A percentile compares a stretch with the other conserved stretches of the same genome.
These are phyloP conservation scores for Mallotus villosus DNA, from an alignment of 2,797 vertebrate species.

Conservation along the genomic window DNA sequence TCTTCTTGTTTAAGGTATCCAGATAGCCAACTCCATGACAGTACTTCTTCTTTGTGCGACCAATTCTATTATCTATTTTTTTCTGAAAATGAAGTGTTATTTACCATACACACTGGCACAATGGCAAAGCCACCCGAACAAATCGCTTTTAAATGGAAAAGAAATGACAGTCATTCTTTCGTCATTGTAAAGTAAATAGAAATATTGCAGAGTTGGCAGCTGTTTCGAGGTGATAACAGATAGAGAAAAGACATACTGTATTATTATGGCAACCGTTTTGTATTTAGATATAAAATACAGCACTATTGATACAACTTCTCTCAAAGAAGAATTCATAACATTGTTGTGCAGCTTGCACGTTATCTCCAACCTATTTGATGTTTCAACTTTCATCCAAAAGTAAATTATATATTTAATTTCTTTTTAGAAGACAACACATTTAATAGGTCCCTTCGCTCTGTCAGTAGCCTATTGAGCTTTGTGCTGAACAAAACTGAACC, in stretches of 20 bases:
- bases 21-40: background rate
- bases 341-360: background rate
- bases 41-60: background rate
- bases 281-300: slow-evolving; percentile 47
- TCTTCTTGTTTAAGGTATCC: too few species aligned
- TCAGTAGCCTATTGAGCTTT: slow-evolving; percentile 16
- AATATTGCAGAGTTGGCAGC: slow-evolving; percentile 26
- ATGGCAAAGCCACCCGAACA: slow-evolving; percentile 50
- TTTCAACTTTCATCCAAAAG: slow-evolving; percentile 7
- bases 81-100: slow-evolving; percentile 6
- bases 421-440: slow-evolving; percentile 25
- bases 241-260: slow-evolving; percentile 52
- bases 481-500: slow-evolving; percentile 32
- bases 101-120: slow-evolving; percentile 33
- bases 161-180: slow-evolving; percentile 47
- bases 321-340: slow-evolving; percentile 18
- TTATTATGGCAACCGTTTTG: slow-evolving; percentile 44
- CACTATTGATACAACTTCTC: slow-evolving; percentile 20
- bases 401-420: background rate
- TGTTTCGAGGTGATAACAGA: slow-evolving; percentile 67
- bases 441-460: slow-evolving; percentile 39
- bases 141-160: slow-evolving; percentile 49
- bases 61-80: slow-evolving; percentile 4
- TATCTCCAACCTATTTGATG: slow-evolving; percentile 32
- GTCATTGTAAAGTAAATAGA: slow-evolving; percentile 40